These are phyloP conservation scores for Paracanthobrama guichenoti DNA, from an alignment of 2,113 vertebrate species.

Conservation along the genomic window DNA sequence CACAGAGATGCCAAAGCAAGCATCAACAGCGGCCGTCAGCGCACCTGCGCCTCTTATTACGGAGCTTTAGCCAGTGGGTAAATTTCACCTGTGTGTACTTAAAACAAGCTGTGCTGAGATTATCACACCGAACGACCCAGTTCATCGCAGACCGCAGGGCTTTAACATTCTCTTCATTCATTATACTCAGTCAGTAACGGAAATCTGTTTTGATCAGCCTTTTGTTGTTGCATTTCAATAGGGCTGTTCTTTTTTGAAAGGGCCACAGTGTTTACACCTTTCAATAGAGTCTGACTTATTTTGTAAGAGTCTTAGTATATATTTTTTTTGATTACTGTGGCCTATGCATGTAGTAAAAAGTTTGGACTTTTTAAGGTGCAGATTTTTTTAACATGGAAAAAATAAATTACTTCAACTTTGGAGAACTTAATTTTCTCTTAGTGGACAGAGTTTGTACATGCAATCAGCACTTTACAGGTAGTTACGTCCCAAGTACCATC, in stretches of 20 bases:
- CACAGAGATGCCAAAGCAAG: conserved; percentile 33
- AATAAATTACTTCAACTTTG: neutral
- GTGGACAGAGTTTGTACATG: neutral
- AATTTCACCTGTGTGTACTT: conserved; percentile 51
- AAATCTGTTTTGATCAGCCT: neutral
- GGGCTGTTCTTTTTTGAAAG: neutral
- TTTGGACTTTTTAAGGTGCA: neutral
- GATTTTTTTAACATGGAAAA: neutral
- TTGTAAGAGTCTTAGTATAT: too few species aligned
- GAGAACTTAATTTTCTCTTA: neutral
- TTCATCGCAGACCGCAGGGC: neutral
- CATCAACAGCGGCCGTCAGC: conserved; percentile 14
- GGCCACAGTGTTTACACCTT: neutral
- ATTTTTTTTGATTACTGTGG: neutral
- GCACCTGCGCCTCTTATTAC: conserved; percentile 48
- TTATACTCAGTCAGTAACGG: neutral
- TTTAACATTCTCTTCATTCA: conserved; percentile 20
- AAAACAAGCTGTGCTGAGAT: conserved; percentile 34
- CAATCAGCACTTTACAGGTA: too few species aligned
- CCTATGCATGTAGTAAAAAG: neutral
- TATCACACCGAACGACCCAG: conserved; percentile 10
- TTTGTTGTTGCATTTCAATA: neutral
- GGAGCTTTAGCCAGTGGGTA: conserved; percentile 45
- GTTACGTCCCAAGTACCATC: neutral
- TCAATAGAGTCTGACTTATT: neutral